These are phyloP conservation scores for Drosophila obscura DNA, from an alignment of 1,140 invertebrate genomes.

Conservation along the genomic window DNA sequence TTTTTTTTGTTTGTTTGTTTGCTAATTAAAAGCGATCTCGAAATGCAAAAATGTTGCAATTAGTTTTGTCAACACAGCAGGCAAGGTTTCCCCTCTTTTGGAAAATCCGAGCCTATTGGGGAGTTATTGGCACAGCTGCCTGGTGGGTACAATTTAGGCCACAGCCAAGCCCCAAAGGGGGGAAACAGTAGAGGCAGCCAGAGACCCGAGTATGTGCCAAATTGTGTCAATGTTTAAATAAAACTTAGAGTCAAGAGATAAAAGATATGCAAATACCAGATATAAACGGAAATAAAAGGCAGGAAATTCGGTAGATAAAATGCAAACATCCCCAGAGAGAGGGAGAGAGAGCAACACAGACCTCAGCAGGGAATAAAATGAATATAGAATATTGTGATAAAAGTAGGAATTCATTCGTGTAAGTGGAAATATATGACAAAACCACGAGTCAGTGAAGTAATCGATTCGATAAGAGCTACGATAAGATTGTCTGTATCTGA, in stretches of 20 bases:
- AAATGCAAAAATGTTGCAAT: constrained; percentile 66
- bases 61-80: constrained; percentile 65
- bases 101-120: constrained; percentile 55
- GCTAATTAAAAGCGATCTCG: constrained; percentile 67
- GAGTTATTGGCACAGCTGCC: constrained; percentile 62
- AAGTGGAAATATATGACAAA: too few species aligned
- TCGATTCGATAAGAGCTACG: constrained; percentile 13
- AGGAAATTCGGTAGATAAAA: constrained; percentile 22
- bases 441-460: constrained; percentile 8
- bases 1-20: constrained; percentile 2
- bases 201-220: constrained; percentile 31
- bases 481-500: constrained; percentile 9
- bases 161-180: background rate
- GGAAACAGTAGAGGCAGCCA: too few species aligned
- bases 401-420: too few species aligned
- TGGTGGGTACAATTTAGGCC: constrained; percentile 23
- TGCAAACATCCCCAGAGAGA: background rate
- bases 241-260: constrained; percentile 48
- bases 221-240: constrained; percentile 54
- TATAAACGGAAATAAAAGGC: constrained; percentile 1
- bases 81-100: constrained; percentile 49
- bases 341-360: constrained; percentile 2
- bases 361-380: background rate
- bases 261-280: constrained; percentile 51
- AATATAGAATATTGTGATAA: too few species aligned